Percentiles rank a stretch among this genome's conserved stretches.
Evolutionary conservation across 2,888 invertebrate species (phyloP).

Genomic region (Heliconius sara): DNA sequence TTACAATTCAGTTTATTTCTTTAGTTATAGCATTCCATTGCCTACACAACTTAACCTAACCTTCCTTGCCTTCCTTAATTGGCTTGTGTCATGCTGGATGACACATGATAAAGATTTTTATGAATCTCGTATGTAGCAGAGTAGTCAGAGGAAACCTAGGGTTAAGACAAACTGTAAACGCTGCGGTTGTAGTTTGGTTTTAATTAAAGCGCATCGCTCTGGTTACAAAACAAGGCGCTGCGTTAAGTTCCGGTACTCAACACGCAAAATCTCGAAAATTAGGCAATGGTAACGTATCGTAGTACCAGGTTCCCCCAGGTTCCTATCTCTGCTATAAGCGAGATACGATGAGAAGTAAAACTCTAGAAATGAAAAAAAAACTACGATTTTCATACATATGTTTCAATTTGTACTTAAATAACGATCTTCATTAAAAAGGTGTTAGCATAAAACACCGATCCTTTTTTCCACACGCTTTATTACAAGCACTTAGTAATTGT

Average conservation of each 20-base stretch:
- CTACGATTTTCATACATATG: conserved; percentile 23
- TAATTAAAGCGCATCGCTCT: not conserved
- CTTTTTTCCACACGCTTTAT: conserved; percentile 54
- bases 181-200: too few species aligned
- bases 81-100: too few species aligned
- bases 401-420: conserved; percentile 31
- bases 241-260: not conserved
- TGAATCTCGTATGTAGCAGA: too few species aligned
- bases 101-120: too few species aligned
- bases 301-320: not conserved
- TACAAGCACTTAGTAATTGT: conserved; percentile 57
- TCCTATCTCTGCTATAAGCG: too few species aligned
- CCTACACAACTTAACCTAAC: too few species aligned
- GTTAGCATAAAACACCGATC: conserved; percentile 32
- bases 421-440: conserved; percentile 29
- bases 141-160: not conserved
- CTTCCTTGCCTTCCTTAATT: too few species aligned
- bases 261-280: too few species aligned
- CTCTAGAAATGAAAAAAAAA: not conserved
- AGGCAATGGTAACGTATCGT: not conserved
- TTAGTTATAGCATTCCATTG: too few species aligned
- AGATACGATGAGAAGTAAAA: too few species aligned
- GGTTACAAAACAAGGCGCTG: not conserved
- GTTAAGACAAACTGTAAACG: not conserved
- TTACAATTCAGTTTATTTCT: too few species aligned